Conservation (phyloP, 2,888 invertebrate genomes). For the Melanchra persicariae region DNA sequence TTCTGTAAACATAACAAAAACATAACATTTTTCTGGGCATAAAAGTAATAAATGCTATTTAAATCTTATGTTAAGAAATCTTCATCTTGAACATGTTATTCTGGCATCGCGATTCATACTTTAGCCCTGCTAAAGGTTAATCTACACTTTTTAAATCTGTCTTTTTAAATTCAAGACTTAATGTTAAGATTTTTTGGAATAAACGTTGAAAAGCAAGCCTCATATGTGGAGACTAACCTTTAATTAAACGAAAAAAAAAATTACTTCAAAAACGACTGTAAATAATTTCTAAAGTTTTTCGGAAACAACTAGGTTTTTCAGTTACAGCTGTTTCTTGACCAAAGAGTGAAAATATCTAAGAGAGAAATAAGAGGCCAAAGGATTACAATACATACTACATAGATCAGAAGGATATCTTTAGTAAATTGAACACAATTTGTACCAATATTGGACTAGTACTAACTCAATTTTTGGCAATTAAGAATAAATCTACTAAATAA, state of each 20-base stretch:
- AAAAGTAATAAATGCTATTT: constrained; percentile 61
- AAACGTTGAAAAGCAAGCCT: neutral
- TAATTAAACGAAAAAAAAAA: constrained; percentile 34
- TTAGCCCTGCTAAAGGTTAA: constrained; percentile 45
- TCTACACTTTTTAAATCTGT: neutral
- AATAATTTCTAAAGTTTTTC: constrained; percentile 34
- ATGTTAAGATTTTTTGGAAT: neutral
- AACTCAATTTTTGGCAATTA: constrained; percentile 63
- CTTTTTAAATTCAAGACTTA: neutral
- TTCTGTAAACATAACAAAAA: constrained; percentile 17
- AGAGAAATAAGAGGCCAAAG: constrained; percentile 15
- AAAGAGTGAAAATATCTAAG: neutral
- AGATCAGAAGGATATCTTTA: constrained; percentile 26
- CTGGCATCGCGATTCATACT: constrained; percentile 51
- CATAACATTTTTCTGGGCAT: constrained; percentile 42
- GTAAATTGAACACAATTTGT: constrained; percentile 60
- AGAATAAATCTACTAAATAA: constrained; percentile 36
- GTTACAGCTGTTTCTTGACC: constrained; percentile 1
- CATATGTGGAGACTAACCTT: constrained; percentile 6
- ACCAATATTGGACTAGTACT: constrained; percentile 60
- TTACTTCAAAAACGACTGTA: constrained; percentile 42
- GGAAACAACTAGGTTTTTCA: neutral
- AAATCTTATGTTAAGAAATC: constrained; percentile 60
- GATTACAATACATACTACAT: constrained; percentile 17
- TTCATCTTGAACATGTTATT: constrained; percentile 59